A percentile compares a stretch with the other conserved stretches of the same genome.
Conservation (phyloP, 2,113 vertebrate genomes). For the Columba janthina region DNA sequence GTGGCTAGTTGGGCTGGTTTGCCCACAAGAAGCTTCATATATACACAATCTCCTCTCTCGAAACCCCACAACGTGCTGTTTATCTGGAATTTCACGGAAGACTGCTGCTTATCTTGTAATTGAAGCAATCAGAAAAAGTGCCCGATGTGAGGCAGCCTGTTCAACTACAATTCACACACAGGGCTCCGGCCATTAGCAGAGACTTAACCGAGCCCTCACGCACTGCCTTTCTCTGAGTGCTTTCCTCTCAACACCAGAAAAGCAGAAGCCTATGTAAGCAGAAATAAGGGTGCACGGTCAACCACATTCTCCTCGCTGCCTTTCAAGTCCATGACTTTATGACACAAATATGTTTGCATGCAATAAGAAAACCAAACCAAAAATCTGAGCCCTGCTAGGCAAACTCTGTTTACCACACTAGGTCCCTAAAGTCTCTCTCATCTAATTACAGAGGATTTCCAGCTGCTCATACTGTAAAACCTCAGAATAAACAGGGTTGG, state of each 20-base stretch:
- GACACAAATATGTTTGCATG: not conserved
- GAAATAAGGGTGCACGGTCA: not conserved
- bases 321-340: not conserved
- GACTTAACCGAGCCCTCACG: not conserved
- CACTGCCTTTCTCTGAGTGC: not conserved
- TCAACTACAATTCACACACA: not conserved
- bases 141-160: not conserved
- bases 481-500: not conserved
- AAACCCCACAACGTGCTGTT: not conserved
- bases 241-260: not conserved
- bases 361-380: not conserved
- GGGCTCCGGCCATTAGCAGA: not conserved
- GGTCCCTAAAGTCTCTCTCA: not conserved
- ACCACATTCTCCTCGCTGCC: not conserved
- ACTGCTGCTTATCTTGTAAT: not conserved
- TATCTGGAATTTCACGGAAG: not conserved
- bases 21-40: not conserved
- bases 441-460: not conserved
- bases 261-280: not conserved
- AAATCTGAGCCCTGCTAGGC: not conserved
- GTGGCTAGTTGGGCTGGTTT: not conserved
- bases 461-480: not conserved
- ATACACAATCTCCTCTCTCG: accelerated
- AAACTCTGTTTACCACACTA: not conserved
- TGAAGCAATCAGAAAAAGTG: not conserved